Percentiles rank a stretch among this genome's conserved stretches.
Evolutionary conservation across 2,888 invertebrate species (phyloP).

Genomic region (Embidobia sp.): DNA sequence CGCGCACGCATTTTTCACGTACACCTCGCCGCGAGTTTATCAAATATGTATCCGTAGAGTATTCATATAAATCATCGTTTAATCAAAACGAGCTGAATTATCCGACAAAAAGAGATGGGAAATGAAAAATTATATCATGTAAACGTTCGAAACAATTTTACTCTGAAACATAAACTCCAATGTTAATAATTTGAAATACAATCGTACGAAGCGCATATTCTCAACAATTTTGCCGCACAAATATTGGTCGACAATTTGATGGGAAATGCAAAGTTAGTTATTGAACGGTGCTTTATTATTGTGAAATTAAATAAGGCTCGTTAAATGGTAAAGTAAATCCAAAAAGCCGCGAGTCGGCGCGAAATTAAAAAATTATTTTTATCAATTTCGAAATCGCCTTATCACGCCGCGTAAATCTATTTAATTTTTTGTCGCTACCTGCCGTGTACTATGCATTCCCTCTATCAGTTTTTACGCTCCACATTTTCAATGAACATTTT

Average conservation of each 20-base stretch:
- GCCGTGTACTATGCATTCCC: not conserved
- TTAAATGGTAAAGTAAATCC: not conserved
- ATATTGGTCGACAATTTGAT: too few relatives aligned
- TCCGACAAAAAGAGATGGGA: not conserved
- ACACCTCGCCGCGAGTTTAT: slow-evolving; percentile 4
- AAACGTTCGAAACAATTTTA: too few relatives aligned
- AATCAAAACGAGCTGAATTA: slow-evolving; percentile 12
- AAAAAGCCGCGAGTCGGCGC: too few relatives aligned
- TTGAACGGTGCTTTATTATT: too few relatives aligned
- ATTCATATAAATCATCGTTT: slow-evolving; percentile 29
- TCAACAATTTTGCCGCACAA: too few relatives aligned
- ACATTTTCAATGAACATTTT: slow-evolving; percentile 17
- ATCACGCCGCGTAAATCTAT: slow-evolving; percentile 3
- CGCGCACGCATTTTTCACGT: slow-evolving; percentile 18
- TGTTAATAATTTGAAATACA: too few relatives aligned
- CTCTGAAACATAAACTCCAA: too few relatives aligned
- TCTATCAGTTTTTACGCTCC: not conserved
- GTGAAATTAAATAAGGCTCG: too few relatives aligned
- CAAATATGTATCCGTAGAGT: slow-evolving; percentile 8
- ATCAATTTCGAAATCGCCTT: not conserved
- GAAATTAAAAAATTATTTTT: not conserved
- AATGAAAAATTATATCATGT: too few relatives aligned
- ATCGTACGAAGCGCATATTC: too few relatives aligned
- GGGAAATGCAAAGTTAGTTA: too few relatives aligned
- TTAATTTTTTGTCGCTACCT: slow-evolving; percentile 1